Base-by-base conservation (phyloP, 1,140 invertebrate species). In the Pogonognathellus flavescens region DNA sequence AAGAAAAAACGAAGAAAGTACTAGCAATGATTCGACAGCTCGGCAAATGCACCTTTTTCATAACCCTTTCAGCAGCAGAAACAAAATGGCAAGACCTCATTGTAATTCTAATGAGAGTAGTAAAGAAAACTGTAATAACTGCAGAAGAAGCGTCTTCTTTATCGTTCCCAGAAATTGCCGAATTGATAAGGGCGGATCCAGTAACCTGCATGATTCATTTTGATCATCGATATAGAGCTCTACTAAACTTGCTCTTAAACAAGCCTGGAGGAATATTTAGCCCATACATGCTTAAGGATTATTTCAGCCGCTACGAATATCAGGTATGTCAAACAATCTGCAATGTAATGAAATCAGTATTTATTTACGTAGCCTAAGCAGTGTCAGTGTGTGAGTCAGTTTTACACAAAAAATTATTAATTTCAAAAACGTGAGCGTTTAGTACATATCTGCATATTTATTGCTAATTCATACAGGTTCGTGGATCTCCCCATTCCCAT, bases 151-250 rank as follows among this genome's bases (percentile, higher is more conserved):
- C 76, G 20, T 70, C 70, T 80, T 13, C 81, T 72, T 80, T 91
- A 25, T 10, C 88, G 81, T 89, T 72, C 85, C 84, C 89, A 11
- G 70, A 89, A 62, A 90, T 90, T 88, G 80, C 59, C 80, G 86
- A 82, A 80, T 84, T 91, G 31, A 82, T 91, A 0, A 90, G 91
- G 88, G 89, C 90, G 86, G 91, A 92, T 89, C n/a, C n/a, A n/a
- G n/a, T n/a, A n/a, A n/a, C n/a, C n/a, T n/a, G n/a, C n/a, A n/a
- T n/a, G n/a, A n/a, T 89, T 91, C 8, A 85, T 50, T 87, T 87
- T 80, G 83, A 83, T 20, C 83, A 87, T 41, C 50, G 52, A 82
- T 80, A 50, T 31, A 7, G 72, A 50, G 66, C 16, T 41, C n/a
- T 84, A 22, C 25, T 86, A 9, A 84, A 80, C 53, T 3, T 13